Conservation (phyloP, 2,113 vertebrate genomes). For the Pycnonotus jocosus region DNA sequence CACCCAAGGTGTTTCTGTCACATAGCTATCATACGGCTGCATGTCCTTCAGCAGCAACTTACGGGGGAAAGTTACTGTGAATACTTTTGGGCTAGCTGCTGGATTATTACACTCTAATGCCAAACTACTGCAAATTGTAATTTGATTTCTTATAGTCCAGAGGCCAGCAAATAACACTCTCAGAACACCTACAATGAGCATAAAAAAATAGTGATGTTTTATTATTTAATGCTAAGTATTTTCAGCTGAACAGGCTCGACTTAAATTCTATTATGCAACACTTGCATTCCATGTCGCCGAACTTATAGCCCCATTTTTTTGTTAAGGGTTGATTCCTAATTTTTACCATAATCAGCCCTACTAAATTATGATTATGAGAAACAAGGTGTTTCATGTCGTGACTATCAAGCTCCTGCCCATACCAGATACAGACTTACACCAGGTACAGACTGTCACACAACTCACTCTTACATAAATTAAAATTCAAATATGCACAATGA, state of each 20-base stretch:
- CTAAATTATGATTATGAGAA: background rate
- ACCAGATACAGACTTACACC: background rate
- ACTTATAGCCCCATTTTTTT: background rate
- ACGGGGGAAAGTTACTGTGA: background rate
- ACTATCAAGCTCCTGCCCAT: background rate
- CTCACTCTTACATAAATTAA: background rate
- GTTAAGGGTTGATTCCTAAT: background rate
- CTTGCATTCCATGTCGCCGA: background rate
- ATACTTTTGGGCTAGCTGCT: background rate
- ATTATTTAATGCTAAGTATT: background rate
- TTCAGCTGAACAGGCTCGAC: background rate
- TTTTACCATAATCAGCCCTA: background rate
- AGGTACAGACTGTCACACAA: background rate
- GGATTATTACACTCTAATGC: background rate
- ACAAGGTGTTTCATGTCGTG: background rate
- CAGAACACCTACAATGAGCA: background rate
- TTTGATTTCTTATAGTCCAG: background rate
- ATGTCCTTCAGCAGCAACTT: background rate
- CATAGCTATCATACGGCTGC: background rate
- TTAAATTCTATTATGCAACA: background rate
- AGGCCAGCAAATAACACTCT: background rate
- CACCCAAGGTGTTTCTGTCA: background rate
- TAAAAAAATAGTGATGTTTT: rapidly evolving
- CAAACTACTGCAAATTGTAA: background rate
- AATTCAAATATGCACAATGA: background rate